A percentile compares a stretch with the other conserved stretches of the same genome.
Evolutionary conservation across 2,113 vertebrate species (phyloP).

Genomic region (Macquaria ambigua): DNA sequence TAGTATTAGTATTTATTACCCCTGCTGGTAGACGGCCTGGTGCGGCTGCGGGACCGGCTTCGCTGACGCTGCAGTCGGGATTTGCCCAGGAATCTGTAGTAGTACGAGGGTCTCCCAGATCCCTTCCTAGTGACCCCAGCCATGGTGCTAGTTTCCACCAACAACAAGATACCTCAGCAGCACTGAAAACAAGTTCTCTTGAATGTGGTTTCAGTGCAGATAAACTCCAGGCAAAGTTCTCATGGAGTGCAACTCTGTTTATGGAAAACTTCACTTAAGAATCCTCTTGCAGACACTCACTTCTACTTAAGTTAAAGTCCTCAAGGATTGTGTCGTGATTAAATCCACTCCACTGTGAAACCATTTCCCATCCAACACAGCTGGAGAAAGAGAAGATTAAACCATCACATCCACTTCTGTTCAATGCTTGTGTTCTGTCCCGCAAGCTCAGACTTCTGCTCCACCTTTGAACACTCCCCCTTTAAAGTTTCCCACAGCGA

Average conservation of each 20-base stretch:
- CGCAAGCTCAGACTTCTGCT: slow-evolving; percentile 53
- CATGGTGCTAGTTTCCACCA: slow-evolving; percentile 81
- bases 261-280: slow-evolving; percentile 25
- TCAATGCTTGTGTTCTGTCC: slow-evolving; percentile 58
- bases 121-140: slow-evolving; percentile 92
- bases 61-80: slow-evolving; percentile 95
- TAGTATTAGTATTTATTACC: slow-evolving; percentile 84
- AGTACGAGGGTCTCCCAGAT: slow-evolving; percentile 93
- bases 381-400: slow-evolving; percentile 32
- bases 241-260: slow-evolving; percentile 26
- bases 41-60: slow-evolving; percentile 95
- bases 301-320: slow-evolving; percentile 31
- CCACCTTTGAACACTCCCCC: slow-evolving; percentile 69
- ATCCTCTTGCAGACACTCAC: slow-evolving; percentile 23
- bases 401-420: slow-evolving; percentile 54
- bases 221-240: slow-evolving; percentile 44
- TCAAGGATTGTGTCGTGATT: slow-evolving; percentile 31
- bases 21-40: slow-evolving; percentile 86
- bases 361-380: slow-evolving; percentile 5
- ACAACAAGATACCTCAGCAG: slow-evolving; percentile 1
- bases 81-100: slow-evolving; percentile 95
- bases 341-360: slow-evolving; percentile 43
- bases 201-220: slow-evolving; percentile 33
- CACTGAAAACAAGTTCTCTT: slow-evolving; percentile 41
- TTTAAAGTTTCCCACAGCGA: slow-evolving; percentile 74